A percentile compares a stretch with the other conserved stretches of the same genome.
phyloP scores from a whole-genome alignment of 1,140 invertebrate species.

The Marisa cornuarietis region DNA sequence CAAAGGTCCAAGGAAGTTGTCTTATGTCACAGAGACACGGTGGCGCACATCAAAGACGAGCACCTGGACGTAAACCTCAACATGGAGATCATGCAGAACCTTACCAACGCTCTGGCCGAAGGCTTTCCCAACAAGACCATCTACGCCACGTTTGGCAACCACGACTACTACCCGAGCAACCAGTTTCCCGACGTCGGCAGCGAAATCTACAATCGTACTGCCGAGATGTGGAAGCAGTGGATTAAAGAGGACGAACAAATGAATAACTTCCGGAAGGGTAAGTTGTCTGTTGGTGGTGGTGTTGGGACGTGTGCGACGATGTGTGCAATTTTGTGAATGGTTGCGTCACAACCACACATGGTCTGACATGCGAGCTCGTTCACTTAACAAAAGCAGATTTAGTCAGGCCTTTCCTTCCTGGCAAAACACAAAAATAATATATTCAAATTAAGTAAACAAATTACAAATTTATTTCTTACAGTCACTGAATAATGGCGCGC shows the following conservation, averaged over 20 bases:
- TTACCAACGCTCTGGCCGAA: conserved; percentile 38
- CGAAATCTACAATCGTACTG: conserved; percentile 45
- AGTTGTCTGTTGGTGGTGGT: background rate
- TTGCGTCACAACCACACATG: too few relatives aligned
- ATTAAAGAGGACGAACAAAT: conserved; percentile 37
- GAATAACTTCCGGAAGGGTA: conserved; percentile 43
- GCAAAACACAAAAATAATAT: too few relatives aligned
- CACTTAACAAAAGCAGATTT: too few relatives aligned
- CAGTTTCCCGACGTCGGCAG: conserved; percentile 47
- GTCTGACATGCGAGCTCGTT: too few relatives aligned
- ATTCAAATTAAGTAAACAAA: too few relatives aligned
- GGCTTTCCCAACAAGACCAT: conserved; percentile 37
- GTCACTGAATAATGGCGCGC: too few relatives aligned
- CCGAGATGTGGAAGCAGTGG: conserved; percentile 48
- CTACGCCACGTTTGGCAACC: conserved; percentile 57
- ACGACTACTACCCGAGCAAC: conserved; percentile 54
- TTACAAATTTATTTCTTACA: too few relatives aligned
- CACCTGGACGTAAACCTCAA: conserved; percentile 42
- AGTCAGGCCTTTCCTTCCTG: too few relatives aligned
- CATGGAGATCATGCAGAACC: conserved; percentile 45
- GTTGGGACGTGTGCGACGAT: background rate
- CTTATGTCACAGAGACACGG: conserved; percentile 42
- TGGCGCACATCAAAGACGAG: conserved; percentile 46
- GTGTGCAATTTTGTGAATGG: conserved; percentile 1
- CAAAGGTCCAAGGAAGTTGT: background rate